These are phyloP conservation scores for Drosophila mettleri DNA, from an alignment of 2,888 invertebrate species.

Conservation along the genomic window DNA sequence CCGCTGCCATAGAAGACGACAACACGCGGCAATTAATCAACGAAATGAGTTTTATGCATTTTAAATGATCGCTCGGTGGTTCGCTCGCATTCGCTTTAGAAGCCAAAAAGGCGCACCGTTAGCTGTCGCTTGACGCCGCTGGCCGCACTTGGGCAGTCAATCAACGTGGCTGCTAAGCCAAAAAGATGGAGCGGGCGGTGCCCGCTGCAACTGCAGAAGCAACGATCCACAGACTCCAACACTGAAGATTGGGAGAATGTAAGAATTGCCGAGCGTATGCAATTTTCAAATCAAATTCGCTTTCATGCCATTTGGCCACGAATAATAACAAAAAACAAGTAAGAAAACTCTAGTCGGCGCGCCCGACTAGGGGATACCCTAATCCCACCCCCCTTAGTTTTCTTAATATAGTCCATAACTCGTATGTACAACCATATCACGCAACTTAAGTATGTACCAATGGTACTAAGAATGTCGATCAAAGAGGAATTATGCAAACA, in stretches of 20 bases:
- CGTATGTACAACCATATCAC: too few relatives aligned
- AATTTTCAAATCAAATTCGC: constrained; percentile 73
- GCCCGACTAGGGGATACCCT: too few relatives aligned
- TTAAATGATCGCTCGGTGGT: constrained; percentile 59
- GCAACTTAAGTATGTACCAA: too few relatives aligned
- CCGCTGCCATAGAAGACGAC: constrained; percentile 17
- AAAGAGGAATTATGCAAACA: too few relatives aligned
- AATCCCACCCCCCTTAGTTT: too few relatives aligned
- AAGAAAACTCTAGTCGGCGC: too few relatives aligned
- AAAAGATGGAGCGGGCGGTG: neutral
- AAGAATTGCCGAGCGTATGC: constrained; percentile 42
- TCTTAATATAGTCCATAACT: too few relatives aligned
- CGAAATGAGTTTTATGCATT: constrained; percentile 79
- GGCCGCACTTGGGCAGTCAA: constrained; percentile 61
- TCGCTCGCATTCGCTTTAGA: constrained; percentile 12
- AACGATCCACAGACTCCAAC: constrained; percentile 1
- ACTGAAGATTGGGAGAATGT: constrained; percentile 5
- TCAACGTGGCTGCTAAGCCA: constrained; percentile 39
- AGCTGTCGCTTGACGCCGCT: constrained; percentile 60
- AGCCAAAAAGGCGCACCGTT: constrained; percentile 51
- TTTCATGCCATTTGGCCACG: constrained; percentile 73
- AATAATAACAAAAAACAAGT: constrained; percentile 12
- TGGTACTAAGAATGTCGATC: too few relatives aligned
- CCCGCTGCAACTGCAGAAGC: neutral
- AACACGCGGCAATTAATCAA: constrained; percentile 69